Evolutionary conservation across 92 coral and sea anemone genomes (phyloP), one percentile per base, ranked within the genome.

Genomic region (Porites evermanni): DNA sequence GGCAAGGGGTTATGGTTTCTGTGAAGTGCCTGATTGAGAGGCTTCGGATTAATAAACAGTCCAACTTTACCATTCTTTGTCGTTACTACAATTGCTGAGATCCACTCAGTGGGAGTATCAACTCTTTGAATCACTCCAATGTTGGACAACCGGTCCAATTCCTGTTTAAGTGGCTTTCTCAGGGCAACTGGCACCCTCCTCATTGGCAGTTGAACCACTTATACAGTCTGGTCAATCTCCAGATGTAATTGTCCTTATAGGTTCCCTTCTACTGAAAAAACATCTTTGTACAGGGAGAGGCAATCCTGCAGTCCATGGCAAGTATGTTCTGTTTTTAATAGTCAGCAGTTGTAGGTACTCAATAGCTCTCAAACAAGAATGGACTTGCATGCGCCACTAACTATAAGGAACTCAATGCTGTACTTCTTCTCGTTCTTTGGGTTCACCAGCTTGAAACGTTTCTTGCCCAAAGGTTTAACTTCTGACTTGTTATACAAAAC

Each of bases 381-480:
- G 14, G 60, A 54, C 60, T 54, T 54, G 60, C 60, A 54, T 54
- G 60, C 56, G 21, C 70, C 68, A 64, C 17, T 58, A 73, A 69
- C 85, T 56, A 70, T 79, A 1, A 71, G 17, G 78, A 91, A 88
- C 58, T 91, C 90, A 21, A 88, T 83, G 66, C 79, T 91, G 75
- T 91, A 91, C 17, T 56, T 51, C 74, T 83, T 87, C 50, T 60
- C 69, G 84, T 91, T 91, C 77, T 83, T 87, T 0, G 79, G 91
- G 79, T 91, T 91, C 13, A 87, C 52, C 32, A 91, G 84, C 74
- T 80, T 51, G 20, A 91, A 80, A 12, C 77, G 51, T 56, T 78
- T 91, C 84, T 79, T 87, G 52, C 84, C 89, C 56, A 87, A 10
- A 2, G 91, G 91, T 78, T 87, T 91, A 64, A 85, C 89, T 71